Percentiles rank a stretch among this genome's conserved stretches.
These are phyloP conservation scores for Sapajus apella DNA, from an alignment of 2,113 vertebrate species.

Conservation along the genomic window DNA sequence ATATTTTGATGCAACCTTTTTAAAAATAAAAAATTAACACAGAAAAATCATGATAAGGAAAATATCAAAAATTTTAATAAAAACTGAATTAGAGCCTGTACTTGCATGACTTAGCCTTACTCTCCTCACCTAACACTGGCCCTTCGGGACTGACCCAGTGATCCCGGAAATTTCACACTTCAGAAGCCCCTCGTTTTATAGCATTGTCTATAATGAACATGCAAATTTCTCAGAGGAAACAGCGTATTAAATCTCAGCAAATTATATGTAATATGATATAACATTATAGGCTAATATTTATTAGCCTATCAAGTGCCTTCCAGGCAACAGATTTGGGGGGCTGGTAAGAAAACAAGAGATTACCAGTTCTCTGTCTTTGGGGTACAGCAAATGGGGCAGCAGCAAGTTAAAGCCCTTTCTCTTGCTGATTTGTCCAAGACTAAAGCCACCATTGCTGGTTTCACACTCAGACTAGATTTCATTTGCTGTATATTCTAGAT, in stretches of 20 bases:
- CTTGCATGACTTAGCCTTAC: neutral
- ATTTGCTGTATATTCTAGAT: neutral
- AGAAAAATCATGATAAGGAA: neutral
- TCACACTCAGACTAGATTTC: neutral
- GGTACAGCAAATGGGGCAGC: no score
- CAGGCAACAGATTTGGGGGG: neutral
- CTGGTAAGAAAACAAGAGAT: neutral
- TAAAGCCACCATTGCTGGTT: neutral
- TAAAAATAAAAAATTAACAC: neutral
- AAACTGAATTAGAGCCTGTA: neutral
- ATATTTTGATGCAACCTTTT: neutral
- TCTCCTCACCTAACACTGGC: neutral
- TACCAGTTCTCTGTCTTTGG: rapidly evolving
- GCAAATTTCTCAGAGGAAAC: neutral
- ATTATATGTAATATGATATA: neutral
- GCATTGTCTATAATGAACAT: neutral
- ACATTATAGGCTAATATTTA: neutral
- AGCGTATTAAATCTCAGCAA: neutral
- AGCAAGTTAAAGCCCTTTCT: neutral
- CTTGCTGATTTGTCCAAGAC: neutral
- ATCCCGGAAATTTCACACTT: neutral
- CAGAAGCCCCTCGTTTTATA: neutral
- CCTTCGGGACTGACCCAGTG: neutral
- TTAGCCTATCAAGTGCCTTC: neutral
- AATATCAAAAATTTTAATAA: neutral